A percentile compares a stretch with the other conserved stretches of the same genome.
phyloP scores from a whole-genome alignment of 2,113 vertebrate species.

The Chrysochloris asiatica region DNA sequence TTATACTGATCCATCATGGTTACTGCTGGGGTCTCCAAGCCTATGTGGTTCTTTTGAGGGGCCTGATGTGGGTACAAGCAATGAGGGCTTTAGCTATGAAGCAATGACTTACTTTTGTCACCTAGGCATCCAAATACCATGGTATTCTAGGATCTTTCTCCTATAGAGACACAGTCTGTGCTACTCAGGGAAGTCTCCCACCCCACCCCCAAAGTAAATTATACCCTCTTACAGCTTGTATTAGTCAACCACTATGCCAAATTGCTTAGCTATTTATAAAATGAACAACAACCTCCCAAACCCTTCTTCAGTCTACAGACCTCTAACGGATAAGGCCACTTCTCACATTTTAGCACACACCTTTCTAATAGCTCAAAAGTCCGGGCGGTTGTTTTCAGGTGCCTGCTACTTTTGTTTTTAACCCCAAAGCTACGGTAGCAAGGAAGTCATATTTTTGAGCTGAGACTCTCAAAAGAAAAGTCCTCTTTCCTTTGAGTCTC shows the following conservation, averaged over 20 bases:
- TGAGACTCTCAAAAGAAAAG: neutral
- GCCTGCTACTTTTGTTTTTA: slow-evolving; percentile 7
- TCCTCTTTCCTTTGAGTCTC: neutral
- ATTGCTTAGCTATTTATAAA: too few relatives aligned
- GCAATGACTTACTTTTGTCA: neutral
- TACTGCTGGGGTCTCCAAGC: neutral
- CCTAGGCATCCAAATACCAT: neutral
- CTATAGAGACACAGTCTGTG: neutral
- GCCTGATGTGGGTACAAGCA: neutral
- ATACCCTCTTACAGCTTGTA: too few relatives aligned
- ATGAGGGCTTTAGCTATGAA: neutral
- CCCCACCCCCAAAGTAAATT: neutral
- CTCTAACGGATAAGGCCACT: neutral
- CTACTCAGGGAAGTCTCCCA: neutral
- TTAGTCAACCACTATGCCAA: too few relatives aligned
- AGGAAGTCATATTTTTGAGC: neutral
- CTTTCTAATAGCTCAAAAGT: neutral
- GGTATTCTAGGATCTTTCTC: neutral
- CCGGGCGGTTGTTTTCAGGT: neutral
- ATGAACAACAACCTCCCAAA: neutral
- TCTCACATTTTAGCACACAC: neutral
- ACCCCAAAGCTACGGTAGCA: neutral
- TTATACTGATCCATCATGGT: neutral
- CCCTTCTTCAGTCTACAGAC: neutral
- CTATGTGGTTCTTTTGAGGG: neutral